Evolutionary conservation across 2,888 invertebrate species (phyloP).

Genomic region (Phoenoteleia sp.): DNA sequence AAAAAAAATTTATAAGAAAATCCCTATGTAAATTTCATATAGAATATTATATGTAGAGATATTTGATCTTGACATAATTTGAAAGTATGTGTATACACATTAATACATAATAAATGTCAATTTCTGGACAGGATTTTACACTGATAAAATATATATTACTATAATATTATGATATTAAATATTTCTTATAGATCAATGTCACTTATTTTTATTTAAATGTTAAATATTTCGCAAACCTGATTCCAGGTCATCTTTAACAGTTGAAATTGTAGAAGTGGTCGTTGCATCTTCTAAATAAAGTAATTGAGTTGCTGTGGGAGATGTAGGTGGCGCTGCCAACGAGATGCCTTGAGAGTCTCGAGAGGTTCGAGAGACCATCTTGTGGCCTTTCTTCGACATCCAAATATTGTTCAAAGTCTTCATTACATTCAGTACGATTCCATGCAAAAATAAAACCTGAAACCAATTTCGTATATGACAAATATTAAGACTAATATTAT

Average conservation of each 20-base stretch:
- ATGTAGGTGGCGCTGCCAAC: slow-evolving; percentile 78
- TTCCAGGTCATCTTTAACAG: slow-evolving; percentile 80
- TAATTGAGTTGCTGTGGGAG: slow-evolving; percentile 83
- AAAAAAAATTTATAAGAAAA: no score
- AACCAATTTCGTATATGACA: slow-evolving; percentile 1
- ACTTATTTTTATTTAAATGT: not conserved
- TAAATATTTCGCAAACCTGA: slow-evolving; percentile 76
- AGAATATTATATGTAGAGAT: no score
- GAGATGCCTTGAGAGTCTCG: slow-evolving; percentile 77
- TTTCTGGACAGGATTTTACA: no score
- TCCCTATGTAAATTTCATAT: no score
- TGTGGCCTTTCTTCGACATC: slow-evolving; percentile 76
- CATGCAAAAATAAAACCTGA: slow-evolving; percentile 86
- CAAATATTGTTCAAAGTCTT: slow-evolving; percentile 83
- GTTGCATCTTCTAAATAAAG: slow-evolving; percentile 83
- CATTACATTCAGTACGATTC: slow-evolving; percentile 85
- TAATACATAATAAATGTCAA: no score
- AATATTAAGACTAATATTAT: no score
- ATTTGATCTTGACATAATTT: no score
- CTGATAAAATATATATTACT: no score
- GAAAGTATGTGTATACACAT: no score
- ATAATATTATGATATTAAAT: no score
- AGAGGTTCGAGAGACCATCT: slow-evolving; percentile 27
- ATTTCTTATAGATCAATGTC: no score
- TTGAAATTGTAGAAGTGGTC: slow-evolving; percentile 84